Percentiles rank a stretch among this genome's conserved stretches.
phyloP scores from a whole-genome alignment of 1,140 invertebrate genomes.

The Aradophagus sp. region DNA sequence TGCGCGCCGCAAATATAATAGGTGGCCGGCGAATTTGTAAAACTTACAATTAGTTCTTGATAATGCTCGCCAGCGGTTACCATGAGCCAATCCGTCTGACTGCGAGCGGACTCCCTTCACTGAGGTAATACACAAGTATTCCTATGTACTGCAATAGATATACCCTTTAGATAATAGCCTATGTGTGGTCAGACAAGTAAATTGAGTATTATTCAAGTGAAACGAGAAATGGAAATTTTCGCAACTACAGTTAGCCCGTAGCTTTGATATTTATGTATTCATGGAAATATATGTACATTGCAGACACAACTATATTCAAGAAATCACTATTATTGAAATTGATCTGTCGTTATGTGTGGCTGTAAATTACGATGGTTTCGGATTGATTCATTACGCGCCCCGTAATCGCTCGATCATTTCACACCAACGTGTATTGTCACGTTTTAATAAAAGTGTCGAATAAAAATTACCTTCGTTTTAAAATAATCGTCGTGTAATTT shows the following conservation, averaged over 20 bases:
- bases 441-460: too few relatives aligned
- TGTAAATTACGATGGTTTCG: neutral
- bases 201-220: slow-evolving; percentile 58
- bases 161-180: slow-evolving; percentile 54
- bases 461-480: too few relatives aligned
- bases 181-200: slow-evolving; percentile 56
- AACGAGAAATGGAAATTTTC: slow-evolving; percentile 57
- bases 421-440: too few relatives aligned
- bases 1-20: slow-evolving; percentile 13
- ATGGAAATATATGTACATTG: slow-evolving; percentile 53
- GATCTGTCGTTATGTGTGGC: slow-evolving; percentile 16
- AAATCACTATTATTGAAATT: slow-evolving; percentile 43
- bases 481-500: too few relatives aligned
- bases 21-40: slow-evolving; percentile 26
- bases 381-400: neutral
- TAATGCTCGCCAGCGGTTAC: slow-evolving; percentile 26
- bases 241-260: slow-evolving; percentile 45
- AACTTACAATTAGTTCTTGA: slow-evolving; percentile 32
- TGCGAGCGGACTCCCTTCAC: slow-evolving; percentile 23
- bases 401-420: neutral
- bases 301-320: slow-evolving; percentile 48
- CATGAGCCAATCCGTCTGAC: slow-evolving; percentile 37
- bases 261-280: slow-evolving; percentile 55
- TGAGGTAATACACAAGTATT: slow-evolving; percentile 28
- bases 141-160: slow-evolving; percentile 47